A percentile compares a stretch with the other conserved stretches of the same genome.
Evolutionary conservation across 2,113 vertebrate species (phyloP).

Genomic region (Gallinago undulata): DNA sequence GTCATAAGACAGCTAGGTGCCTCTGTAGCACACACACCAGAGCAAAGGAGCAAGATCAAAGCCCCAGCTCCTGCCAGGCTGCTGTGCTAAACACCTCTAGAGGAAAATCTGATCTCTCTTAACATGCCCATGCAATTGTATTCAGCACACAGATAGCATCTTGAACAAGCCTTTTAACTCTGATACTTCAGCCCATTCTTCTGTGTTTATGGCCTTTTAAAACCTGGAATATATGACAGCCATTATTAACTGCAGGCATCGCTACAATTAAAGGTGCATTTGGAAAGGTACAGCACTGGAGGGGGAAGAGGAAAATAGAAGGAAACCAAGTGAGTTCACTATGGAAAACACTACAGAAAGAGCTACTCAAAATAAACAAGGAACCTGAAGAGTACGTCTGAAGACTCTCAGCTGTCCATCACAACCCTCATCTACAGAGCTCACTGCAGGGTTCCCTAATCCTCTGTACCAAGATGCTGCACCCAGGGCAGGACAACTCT

Average conservation of each 20-base stretch:
- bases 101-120: conserved; percentile 19
- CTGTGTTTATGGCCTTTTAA: conserved; percentile 37
- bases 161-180: conserved; percentile 23
- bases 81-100: conserved; percentile 8
- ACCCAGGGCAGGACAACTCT: not conserved
- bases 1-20: not conserved
- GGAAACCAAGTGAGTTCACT: not conserved
- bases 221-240: not conserved
- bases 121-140: conserved; percentile 1
- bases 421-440: not conserved
- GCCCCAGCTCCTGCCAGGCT: not conserved
- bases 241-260: not conserved
- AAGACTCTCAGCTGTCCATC: not conserved
- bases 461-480: not conserved
- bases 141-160: conserved; percentile 41
- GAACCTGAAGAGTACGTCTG: not conserved
- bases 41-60: conserved; percentile 1
- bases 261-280: not conserved
- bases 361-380: not conserved
- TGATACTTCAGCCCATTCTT: not conserved
- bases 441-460: not conserved
- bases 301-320: not conserved
- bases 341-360: not conserved
- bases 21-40: not conserved
- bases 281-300: not conserved